phyloP scores from a whole-genome alignment of 2,888 invertebrate genomes.

The Stictocephala bisonia region DNA sequence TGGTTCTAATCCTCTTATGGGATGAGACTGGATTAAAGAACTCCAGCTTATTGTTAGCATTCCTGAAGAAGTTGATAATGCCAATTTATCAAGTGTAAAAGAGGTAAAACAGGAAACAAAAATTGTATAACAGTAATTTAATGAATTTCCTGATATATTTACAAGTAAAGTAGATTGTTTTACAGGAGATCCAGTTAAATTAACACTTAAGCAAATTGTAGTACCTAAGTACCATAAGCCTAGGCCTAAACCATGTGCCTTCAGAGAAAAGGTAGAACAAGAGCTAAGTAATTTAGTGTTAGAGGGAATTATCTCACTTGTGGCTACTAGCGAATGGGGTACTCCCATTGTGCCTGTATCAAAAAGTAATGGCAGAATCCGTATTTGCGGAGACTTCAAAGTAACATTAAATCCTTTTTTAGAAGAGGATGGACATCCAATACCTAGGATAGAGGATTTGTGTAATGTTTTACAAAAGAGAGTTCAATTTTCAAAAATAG shows the following conservation, averaged over 20 bases:
- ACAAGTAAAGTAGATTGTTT: conserved; percentile 38
- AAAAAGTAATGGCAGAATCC: conserved; percentile 61
- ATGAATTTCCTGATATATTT: conserved; percentile 47
- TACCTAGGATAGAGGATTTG: conserved; percentile 60
- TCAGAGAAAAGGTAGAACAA: conserved; percentile 54
- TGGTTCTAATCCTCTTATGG: conserved; percentile 34
- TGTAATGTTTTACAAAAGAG: too few relatives aligned
- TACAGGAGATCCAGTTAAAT: conserved; percentile 29
- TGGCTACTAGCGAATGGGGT: conserved; percentile 58
- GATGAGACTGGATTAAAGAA: conserved; percentile 36
- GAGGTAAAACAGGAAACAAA: not conserved
- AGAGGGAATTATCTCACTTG: conserved; percentile 52
- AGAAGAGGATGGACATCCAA: conserved; percentile 56
- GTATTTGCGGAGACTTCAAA: conserved; percentile 62
- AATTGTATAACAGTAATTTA: not conserved
- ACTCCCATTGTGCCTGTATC: conserved; percentile 62
- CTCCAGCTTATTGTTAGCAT: not conserved
- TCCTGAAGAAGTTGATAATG: too few relatives aligned
- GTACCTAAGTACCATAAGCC: conserved; percentile 56
- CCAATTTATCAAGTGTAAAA: not conserved
- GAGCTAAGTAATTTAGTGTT: conserved; percentile 55
- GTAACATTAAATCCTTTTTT: conserved; percentile 60
- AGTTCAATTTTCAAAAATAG: conserved; percentile 44
- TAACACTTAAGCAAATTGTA: conserved; percentile 51
- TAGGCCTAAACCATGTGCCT: conserved; percentile 57